Conservation (phyloP, 2,888 invertebrate species). For the Sarcophaga rosellei region DNA sequence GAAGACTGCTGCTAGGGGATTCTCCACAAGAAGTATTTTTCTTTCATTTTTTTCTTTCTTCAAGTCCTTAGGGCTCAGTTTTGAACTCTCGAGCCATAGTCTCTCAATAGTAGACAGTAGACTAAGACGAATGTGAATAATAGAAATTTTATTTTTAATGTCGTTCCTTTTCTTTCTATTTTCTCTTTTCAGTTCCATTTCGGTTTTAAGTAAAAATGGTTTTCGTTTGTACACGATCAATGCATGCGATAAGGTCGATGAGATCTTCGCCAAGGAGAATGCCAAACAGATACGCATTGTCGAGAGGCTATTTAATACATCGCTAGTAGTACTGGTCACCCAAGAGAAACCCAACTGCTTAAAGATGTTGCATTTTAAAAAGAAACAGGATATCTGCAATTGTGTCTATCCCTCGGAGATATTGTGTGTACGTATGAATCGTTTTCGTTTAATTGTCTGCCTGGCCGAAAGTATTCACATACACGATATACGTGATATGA, state of each 20-base stretch:
- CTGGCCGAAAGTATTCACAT: conserved; percentile 80
- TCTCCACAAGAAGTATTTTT: too few relatives aligned
- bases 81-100: too few relatives aligned
- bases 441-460: conserved; percentile 78
- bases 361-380: conserved; percentile 81
- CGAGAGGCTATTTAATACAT: conserved; percentile 80
- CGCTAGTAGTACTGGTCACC: conserved; percentile 80
- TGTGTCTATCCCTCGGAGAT: conserved; percentile 80
- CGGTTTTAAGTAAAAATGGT: conserved; percentile 77
- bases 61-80: too few relatives aligned
- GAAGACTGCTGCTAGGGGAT: too few relatives aligned
- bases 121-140: too few relatives aligned
- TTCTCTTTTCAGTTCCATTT: conserved; percentile 76
- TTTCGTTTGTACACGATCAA: conserved; percentile 79
- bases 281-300: conserved; percentile 79
- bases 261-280: conserved; percentile 80
- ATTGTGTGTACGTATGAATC: conserved; percentile 80
- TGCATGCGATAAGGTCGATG: conserved; percentile 79
- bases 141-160: too few relatives aligned
- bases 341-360: conserved; percentile 79
- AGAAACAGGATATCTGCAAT: conserved; percentile 81
- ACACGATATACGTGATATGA: conserved; percentile 81
- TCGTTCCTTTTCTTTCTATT: too few relatives aligned
- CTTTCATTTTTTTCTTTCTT: too few relatives aligned
- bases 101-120: too few relatives aligned